Evolutionary conservation across 2,888 invertebrate species (phyloP).

Genomic region (Elmis aenea): DNA sequence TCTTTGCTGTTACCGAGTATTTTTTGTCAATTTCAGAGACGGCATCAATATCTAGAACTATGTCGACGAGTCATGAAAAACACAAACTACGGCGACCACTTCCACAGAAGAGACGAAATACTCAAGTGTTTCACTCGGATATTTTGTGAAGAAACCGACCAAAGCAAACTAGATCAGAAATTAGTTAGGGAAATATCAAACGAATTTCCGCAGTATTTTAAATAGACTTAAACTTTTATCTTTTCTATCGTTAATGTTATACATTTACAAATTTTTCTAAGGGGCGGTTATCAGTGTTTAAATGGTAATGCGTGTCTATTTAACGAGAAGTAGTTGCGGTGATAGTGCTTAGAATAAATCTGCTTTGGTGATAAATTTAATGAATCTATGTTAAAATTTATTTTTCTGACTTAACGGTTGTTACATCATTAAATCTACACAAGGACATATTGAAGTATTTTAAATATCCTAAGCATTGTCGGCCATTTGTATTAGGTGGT

Average conservation of each 20-base stretch:
- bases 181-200: constrained; percentile 76
- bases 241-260: constrained; percentile 1
- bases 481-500: no score
- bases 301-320: no score
- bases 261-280: no score
- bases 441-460: no score
- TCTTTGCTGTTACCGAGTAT: constrained; percentile 4
- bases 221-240: constrained; percentile 45
- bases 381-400: no score
- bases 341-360: no score
- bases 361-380: no score
- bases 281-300: no score
- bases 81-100: constrained; percentile 74
- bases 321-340: no score
- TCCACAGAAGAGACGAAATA: constrained; percentile 75
- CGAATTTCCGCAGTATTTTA: constrained; percentile 77
- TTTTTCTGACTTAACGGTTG: no score
- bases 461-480: no score
- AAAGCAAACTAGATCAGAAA: constrained; percentile 70
- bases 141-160: constrained; percentile 75
- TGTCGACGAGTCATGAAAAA: constrained; percentile 77
- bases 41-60: constrained; percentile 72
- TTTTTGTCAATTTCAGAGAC: constrained; percentile 51
- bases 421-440: no score
- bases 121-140: constrained; percentile 81